phyloP scores from a whole-genome alignment of 23 tunicate genomes.

The Ascidia mentula region DNA sequence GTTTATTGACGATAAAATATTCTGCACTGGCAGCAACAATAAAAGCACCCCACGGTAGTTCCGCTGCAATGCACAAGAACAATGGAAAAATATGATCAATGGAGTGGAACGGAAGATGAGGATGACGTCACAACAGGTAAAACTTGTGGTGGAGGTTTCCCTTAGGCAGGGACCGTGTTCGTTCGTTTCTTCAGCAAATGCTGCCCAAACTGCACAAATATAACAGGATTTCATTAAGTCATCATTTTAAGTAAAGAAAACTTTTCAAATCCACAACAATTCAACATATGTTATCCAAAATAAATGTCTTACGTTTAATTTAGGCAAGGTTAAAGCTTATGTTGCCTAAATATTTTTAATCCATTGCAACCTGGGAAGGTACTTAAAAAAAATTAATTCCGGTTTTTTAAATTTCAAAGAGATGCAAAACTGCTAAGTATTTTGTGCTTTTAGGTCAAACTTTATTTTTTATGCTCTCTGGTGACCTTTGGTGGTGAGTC shows the following conservation, averaged over 20 bases:
- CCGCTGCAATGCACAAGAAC: not conserved
- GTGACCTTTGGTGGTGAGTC: constrained; percentile 77
- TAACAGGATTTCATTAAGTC: not conserved
- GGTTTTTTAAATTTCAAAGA: not conserved
- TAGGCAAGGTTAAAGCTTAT: not conserved
- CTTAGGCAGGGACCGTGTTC: not conserved
- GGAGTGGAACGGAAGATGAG: constrained; percentile 12
- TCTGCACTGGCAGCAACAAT: not conserved
- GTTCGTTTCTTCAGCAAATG: constrained; percentile 59
- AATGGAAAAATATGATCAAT: constrained; percentile 3
- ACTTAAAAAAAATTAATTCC: not conserved
- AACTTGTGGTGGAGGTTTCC: not conserved
- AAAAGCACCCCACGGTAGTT: not conserved
- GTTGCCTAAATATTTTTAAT: too few relatives aligned
- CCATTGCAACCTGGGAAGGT: not conserved
- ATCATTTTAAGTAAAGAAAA: not conserved
- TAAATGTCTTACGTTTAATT: not conserved
- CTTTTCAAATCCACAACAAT: too few relatives aligned
- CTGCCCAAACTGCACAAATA: constrained; percentile 55
- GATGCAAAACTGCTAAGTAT: not conserved
- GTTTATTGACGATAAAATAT: constrained; percentile 4
- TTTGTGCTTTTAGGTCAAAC: not conserved
- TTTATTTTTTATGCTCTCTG: not conserved
- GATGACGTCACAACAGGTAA: constrained; percentile 9
- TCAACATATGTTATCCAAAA: not conserved